Percentiles rank a stretch among this genome's conserved stretches.
These are phyloP conservation scores for Epistrophe grossulariae DNA, from an alignment of 2,888 invertebrate genomes.

Conservation along the genomic window DNA sequence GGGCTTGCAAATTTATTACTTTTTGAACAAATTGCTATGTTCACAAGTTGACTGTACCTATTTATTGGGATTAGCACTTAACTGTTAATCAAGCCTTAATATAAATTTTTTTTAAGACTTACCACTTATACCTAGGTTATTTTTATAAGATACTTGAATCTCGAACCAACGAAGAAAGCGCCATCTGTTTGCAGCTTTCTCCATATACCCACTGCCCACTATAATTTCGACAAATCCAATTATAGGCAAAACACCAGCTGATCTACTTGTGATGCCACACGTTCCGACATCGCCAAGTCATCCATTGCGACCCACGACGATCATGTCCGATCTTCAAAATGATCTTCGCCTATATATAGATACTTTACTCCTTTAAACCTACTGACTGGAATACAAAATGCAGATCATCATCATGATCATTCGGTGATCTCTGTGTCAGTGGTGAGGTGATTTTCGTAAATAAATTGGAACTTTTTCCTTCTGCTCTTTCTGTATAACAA, in stretches of 20 bases:
- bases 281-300: conserved; percentile 3
- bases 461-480: conserved; percentile 66
- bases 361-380: not conserved
- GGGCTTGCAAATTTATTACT: too few species aligned
- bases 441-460: conserved; percentile 66
- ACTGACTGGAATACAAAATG: not conserved
- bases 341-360: conserved; percentile 11
- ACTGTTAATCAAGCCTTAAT: too few species aligned
- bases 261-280: conserved; percentile 50
- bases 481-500: conserved; percentile 33
- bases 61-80: too few species aligned
- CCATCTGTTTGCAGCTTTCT: not conserved
- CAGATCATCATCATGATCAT: conserved; percentile 65
- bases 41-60: too few species aligned
- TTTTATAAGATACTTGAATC: not conserved
- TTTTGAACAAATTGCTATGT: too few species aligned
- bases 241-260: conserved; percentile 50
- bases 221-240: conserved; percentile 32
- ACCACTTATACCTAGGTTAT: too few species aligned
- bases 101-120: too few species aligned
- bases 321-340: conserved; percentile 26
- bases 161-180: not conserved
- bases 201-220: not conserved
- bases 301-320: conserved; percentile 10
- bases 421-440: conserved; percentile 69